These are phyloP conservation scores for Rosalia funebris DNA, from an alignment of 2,888 invertebrate species.

Conservation along the genomic window DNA sequence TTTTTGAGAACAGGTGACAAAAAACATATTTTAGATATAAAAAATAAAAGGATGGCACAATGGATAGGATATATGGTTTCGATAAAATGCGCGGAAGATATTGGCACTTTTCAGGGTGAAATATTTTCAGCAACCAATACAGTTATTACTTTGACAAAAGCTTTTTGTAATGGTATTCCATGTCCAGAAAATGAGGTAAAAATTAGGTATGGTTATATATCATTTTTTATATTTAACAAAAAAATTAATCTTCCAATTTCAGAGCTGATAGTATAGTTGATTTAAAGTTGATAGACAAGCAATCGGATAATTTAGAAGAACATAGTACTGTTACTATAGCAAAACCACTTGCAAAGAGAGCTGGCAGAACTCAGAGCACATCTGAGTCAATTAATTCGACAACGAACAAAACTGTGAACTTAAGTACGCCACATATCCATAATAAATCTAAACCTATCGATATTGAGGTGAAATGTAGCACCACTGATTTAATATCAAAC, in stretches of 20 bases:
- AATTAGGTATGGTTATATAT: conserved; percentile 67
- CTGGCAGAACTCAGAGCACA: conserved; percentile 63
- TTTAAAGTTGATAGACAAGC: conserved; percentile 78
- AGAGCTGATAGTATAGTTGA: conserved; percentile 66
- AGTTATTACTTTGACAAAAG: conserved; percentile 79
- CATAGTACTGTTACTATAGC: conserved; percentile 67
- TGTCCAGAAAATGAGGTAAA: conserved; percentile 67
- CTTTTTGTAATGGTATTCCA: conserved; percentile 84
- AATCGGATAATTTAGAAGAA: conserved; percentile 60
- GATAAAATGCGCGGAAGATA: conserved; percentile 79
- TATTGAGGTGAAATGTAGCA: conserved; percentile 52
- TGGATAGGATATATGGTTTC: conserved; percentile 86
- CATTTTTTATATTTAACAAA: neutral
- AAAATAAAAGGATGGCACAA: conserved; percentile 69
- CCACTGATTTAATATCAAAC: conserved; percentile 55
- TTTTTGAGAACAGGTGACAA: no score
- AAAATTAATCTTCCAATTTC: conserved; percentile 15
- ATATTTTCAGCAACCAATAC: conserved; percentile 78
- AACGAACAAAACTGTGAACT: conserved; percentile 51
- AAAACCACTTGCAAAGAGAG: conserved; percentile 68
- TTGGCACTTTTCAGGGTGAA: conserved; percentile 84
- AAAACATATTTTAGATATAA: no score
- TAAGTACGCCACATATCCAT: no score
- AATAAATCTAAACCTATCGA: conserved; percentile 61
- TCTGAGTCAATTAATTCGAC: conserved; percentile 59